phyloP scores from a whole-genome alignment of 2,113 vertebrate genomes.

The Peucedramus taeniatus region DNA sequence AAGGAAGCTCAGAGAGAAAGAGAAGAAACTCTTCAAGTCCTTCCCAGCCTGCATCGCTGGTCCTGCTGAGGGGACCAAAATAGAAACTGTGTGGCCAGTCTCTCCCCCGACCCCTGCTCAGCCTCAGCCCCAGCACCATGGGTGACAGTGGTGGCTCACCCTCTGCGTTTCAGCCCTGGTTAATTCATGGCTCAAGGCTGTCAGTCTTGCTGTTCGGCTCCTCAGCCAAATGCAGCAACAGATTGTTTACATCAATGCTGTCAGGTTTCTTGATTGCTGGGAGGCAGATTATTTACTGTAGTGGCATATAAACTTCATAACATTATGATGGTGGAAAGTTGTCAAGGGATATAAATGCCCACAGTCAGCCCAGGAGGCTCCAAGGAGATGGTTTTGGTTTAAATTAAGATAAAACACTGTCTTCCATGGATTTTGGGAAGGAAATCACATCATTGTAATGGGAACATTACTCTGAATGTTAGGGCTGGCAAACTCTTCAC shows the following conservation, averaged over 20 bases:
- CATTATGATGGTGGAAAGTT: slow-evolving; percentile 59
- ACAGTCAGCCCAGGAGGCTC: background rate
- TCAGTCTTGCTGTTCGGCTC: background rate
- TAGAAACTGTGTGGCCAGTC: background rate
- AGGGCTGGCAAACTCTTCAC: background rate
- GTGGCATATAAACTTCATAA: slow-evolving; percentile 56
- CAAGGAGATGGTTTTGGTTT: slow-evolving; percentile 29
- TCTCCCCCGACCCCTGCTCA: background rate
- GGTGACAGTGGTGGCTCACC: background rate
- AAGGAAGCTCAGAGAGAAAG: background rate
- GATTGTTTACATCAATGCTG: slow-evolving; percentile 37
- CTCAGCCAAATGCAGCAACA: background rate
- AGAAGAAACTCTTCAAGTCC: background rate
- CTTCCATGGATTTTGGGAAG: slow-evolving; percentile 27
- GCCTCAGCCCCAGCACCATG: background rate
- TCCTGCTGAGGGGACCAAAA: slow-evolving; percentile 14
- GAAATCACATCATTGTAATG: slow-evolving; percentile 28
- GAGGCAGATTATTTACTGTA: slow-evolving; percentile 60
- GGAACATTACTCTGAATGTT: slow-evolving; percentile 6
- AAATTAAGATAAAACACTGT: slow-evolving; percentile 31
- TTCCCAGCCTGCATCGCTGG: background rate
- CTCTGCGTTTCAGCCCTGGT: background rate
- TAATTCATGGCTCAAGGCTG: background rate
- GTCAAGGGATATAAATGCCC: slow-evolving; percentile 29
- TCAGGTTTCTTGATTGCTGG: slow-evolving; percentile 32